Percentiles rank a stretch among this genome's conserved stretches.
These are phyloP conservation scores for Ceyx margarethae DNA, from an alignment of 2,113 vertebrate species.

Conservation along the genomic window DNA sequence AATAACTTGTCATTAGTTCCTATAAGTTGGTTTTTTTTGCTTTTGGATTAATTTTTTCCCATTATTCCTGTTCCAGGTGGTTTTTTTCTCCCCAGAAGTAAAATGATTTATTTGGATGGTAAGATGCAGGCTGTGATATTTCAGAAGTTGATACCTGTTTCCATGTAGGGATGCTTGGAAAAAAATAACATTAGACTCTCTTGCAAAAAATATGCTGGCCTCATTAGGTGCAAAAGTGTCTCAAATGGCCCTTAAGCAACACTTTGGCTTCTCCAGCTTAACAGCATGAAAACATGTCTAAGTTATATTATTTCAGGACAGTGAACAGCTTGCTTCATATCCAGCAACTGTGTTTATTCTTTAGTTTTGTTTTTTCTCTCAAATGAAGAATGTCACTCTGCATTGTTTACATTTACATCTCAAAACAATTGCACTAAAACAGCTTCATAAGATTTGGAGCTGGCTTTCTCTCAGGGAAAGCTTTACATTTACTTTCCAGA, in stretches of 20 bases:
- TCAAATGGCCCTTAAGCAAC: constrained; percentile 31
- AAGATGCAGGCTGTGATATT: not conserved
- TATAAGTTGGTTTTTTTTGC: not conserved
- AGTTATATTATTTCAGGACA: constrained; percentile 54
- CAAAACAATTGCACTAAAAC: constrained; percentile 50
- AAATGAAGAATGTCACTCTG: constrained; percentile 37
- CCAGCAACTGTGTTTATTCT: constrained; percentile 44
- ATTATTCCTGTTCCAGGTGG: not conserved
- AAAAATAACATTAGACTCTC: not conserved
- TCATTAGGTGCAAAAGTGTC: constrained; percentile 42
- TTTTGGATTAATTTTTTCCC: not conserved
- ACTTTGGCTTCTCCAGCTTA: constrained; percentile 24
- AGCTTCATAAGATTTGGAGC: not conserved
- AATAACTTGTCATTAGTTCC: not conserved
- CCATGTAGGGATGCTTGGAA: not conserved
- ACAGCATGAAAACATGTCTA: constrained; percentile 45
- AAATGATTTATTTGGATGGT: not conserved
- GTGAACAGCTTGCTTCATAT: constrained; percentile 52
- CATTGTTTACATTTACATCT: constrained; percentile 45
- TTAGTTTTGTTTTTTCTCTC: constrained; percentile 27
- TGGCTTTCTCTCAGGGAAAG: constrained; percentile 32
- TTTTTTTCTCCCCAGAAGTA: not conserved
- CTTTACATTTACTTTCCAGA: constrained; percentile 43
- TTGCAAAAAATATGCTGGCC: constrained; percentile 21
- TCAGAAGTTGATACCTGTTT: not conserved